A percentile compares a stretch with the other conserved stretches of the same genome.
These are phyloP conservation scores for Cremastinae sp. DNA, from an alignment of 2,888 invertebrate species.

Conservation along the genomic window DNA sequence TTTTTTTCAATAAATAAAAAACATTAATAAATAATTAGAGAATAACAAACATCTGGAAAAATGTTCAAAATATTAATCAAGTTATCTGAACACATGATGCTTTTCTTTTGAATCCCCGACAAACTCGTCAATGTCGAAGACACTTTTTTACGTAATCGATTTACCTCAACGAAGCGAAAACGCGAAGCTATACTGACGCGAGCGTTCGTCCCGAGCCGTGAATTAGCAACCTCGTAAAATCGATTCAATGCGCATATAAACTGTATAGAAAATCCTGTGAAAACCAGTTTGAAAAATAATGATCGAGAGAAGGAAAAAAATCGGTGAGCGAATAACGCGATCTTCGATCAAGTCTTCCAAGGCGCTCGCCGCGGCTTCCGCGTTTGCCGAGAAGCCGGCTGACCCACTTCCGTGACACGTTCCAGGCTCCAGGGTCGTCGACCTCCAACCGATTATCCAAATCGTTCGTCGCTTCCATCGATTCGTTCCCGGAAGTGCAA, in stretches of 20 bases:
- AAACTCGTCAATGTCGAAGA: neutral
- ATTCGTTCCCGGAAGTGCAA: constrained; percentile 29
- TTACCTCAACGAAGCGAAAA: neutral
- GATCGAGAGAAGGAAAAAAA: constrained; percentile 22
- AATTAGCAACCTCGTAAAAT: constrained; percentile 54
- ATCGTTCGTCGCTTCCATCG: constrained; percentile 28
- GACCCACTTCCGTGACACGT: constrained; percentile 64
- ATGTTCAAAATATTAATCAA: no score
- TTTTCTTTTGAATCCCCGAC: no score
- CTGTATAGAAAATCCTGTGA: constrained; percentile 3
- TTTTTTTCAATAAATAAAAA: no score
- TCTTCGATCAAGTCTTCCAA: constrained; percentile 39
- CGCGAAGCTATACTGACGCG: neutral
- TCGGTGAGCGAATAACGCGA: constrained; percentile 33
- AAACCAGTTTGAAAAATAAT: neutral
- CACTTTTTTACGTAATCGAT: constrained; percentile 27
- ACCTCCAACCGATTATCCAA: constrained; percentile 46
- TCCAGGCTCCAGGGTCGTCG: constrained; percentile 50
- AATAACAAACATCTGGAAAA: no score
- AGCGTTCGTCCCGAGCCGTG: constrained; percentile 31
- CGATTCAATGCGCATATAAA: constrained; percentile 23
- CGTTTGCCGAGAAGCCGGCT: constrained; percentile 62
- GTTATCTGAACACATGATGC: no score
- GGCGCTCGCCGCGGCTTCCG: constrained; percentile 62
- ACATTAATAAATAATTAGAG: no score